A percentile compares a stretch with the other conserved stretches of the same genome.
phyloP scores from a whole-genome alignment of 2,797 vertebrate genomes.

The Cryptoblepharus egeriae region DNA sequence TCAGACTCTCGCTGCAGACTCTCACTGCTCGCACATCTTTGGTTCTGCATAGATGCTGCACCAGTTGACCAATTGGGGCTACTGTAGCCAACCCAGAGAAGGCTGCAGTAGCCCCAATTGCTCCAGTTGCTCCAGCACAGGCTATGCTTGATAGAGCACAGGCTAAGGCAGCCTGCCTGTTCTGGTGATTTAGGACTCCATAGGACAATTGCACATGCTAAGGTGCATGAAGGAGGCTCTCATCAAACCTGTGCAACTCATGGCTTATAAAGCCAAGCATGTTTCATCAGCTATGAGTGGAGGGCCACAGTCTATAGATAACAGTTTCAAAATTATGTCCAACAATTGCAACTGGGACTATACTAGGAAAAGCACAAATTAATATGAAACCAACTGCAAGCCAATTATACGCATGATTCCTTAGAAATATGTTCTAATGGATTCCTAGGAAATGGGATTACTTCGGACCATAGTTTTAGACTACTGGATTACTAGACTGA shows the following conservation, averaged over 20 bases:
- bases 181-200: too few relatives aligned
- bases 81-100: too few relatives aligned
- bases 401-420: not conserved
- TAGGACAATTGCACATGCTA: not conserved
- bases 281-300: not conserved
- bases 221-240: not conserved
- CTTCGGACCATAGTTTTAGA: not conserved
- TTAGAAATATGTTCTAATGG: too few relatives aligned
- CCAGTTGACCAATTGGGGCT: too few relatives aligned
- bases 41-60: too few relatives aligned
- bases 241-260: not conserved
- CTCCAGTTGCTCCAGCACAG: too few relatives aligned
- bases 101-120: too few relatives aligned
- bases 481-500: not conserved
- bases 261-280: not conserved
- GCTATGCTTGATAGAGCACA: too few relatives aligned
- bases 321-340: not conserved
- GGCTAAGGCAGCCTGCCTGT: too few relatives aligned
- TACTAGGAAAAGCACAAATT: not conserved
- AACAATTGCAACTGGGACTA: not conserved
- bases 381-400: not conserved
- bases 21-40: too few relatives aligned
- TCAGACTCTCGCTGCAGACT: too few relatives aligned
- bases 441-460: not conserved
- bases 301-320: not conserved